Evolutionary conservation across 2,113 vertebrate species (phyloP), one percentile per base, ranked within the genome.

Genomic region (Pygoscelis antarcticus): DNA sequence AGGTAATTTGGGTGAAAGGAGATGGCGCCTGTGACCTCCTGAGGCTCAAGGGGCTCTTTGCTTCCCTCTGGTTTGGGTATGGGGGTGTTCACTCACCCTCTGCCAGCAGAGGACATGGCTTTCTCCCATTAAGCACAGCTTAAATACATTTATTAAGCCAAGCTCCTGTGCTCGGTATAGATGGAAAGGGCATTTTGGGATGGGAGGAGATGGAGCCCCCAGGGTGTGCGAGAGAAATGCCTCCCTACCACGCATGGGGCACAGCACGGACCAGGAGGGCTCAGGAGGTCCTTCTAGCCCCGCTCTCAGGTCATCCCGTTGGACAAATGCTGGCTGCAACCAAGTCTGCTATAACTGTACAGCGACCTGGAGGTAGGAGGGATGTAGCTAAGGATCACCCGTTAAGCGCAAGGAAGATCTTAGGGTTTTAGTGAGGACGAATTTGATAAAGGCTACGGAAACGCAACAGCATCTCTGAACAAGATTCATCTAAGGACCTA

Each of bases 51-150:
- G 20, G 23, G 21, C 23, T 36, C 46, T 55, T 11, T 9, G 49
- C 18, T 71, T 70, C 36, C 81, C 36, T 13, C 11, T 36, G 18
- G 7, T 16, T 26, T 44, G 12, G 29, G 5, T 3, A 7, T 3
- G 6, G 44, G 32, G 36, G 42, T 42, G 42, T 34, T 36, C 0
- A 0, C 42, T 58, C 34, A 26, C 27, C 12, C 55, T 32, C 36
- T 66, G 19, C 16, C 29, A 46, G 81, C 9, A 54, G 21, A 85
- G 38, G 38, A 54, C 47, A 11, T 0, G 1, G 44, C 14, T 16
- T 47, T 76, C 38, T 38, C 21, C 44, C 44, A 7, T 38, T 38
- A 61, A 46, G 22, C 51, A 29, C 72, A 62, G 29, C 17, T 81
- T 25, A 46, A 79, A 75, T 13, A 5, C 10, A 78, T 16, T 6